Percentiles rank a stretch among this genome's conserved stretches.
Conservation (phyloP, 2,797 vertebrate genomes). For the Onychomys arenicola region DNA sequence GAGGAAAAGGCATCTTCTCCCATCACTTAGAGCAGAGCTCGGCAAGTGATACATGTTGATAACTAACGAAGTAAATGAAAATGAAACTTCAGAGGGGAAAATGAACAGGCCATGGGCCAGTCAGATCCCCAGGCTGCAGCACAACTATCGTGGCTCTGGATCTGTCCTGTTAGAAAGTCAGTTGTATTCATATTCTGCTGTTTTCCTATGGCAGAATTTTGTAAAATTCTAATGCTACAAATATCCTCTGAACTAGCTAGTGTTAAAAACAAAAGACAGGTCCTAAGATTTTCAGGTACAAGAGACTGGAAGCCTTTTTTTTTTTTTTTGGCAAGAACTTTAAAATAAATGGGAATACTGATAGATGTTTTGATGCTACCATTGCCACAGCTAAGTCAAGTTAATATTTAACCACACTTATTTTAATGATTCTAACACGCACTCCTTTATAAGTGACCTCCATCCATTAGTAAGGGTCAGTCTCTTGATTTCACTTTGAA, state of each 20-base stretch:
- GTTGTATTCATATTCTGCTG: neutral
- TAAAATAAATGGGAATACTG: neutral
- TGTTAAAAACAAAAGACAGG: neutral
- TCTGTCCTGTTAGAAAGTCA: neutral
- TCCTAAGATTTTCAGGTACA: conserved; percentile 15
- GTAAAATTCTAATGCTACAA: neutral
- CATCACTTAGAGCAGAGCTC: neutral
- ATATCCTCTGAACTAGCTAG: neutral
- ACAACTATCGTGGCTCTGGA: neutral
- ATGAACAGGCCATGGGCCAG: neutral
- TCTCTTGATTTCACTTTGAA: conserved; percentile 26
- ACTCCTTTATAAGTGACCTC: neutral
- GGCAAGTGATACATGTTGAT: neutral
- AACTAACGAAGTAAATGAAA: neutral
- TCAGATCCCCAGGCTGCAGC: neutral
- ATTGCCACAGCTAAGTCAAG: neutral
- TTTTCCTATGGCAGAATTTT: neutral
- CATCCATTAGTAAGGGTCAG: neutral
- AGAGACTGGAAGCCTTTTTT: neutral
- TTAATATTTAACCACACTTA: neutral
- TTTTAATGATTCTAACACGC: neutral
- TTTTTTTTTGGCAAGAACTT: conserved; percentile 21
- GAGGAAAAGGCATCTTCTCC: neutral
- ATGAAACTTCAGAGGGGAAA: neutral
- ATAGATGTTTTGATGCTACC: neutral